Conservation (phyloP, 2,888 invertebrate species). For the Melanophora roralis region DNA sequence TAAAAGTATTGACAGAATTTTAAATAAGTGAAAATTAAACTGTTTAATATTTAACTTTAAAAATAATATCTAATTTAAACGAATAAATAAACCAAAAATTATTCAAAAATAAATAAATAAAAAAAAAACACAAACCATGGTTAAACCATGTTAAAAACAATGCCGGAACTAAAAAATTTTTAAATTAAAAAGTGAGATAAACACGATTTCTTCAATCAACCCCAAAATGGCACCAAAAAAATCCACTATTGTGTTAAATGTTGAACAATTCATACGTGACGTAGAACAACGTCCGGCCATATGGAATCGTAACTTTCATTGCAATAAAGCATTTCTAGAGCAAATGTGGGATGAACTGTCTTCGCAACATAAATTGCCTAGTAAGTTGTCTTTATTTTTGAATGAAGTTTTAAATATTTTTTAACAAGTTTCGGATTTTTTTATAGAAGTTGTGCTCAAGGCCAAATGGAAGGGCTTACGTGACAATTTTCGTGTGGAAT, state of each 20-base stretch:
- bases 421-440: constrained; percentile 1
- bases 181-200: not conserved
- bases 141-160: not conserved
- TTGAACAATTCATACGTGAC: constrained; percentile 76
- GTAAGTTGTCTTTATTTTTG: constrained; percentile 68
- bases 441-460: constrained; percentile 75
- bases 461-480: constrained; percentile 77
- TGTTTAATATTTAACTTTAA: too few relatives aligned
- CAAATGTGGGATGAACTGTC: constrained; percentile 77
- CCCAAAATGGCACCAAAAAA: constrained; percentile 74
- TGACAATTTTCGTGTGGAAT: constrained; percentile 77
- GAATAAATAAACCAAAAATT: not conserved
- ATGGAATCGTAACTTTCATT: constrained; percentile 77
- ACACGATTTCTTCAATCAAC: not conserved
- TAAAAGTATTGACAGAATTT: too few relatives aligned
- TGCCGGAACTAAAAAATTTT: not conserved
- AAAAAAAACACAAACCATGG: not conserved
- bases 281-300: constrained; percentile 76
- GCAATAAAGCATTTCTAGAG: constrained; percentile 77
- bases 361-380: constrained; percentile 74
- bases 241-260: constrained; percentile 76
- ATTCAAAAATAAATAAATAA: not conserved
- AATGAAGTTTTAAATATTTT: not conserved
- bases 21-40: too few relatives aligned
- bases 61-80: too few relatives aligned